Evolutionary conservation across 2,797 vertebrate species (phyloP).

Genomic region (Thripadectes ignobilis): DNA sequence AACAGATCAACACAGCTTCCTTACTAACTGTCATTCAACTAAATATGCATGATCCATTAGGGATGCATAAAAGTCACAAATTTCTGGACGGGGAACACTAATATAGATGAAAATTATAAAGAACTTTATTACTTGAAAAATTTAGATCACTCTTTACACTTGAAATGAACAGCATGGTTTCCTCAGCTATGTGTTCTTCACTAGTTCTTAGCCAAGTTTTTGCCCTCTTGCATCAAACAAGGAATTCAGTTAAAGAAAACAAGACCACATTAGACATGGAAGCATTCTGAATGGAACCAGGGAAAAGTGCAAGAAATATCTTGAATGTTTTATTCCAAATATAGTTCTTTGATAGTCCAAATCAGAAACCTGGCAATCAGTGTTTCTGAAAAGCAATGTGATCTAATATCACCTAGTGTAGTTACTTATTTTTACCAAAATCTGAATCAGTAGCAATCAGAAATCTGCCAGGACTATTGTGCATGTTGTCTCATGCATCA

Average conservation of each 20-base stretch:
- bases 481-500: not conserved
- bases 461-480: not conserved
- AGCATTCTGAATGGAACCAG: not conserved
- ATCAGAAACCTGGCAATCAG: not conserved
- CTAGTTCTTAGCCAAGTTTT: not conserved
- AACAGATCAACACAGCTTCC: constrained; percentile 32
- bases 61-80: not conserved
- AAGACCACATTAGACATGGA: not conserved
- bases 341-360: not conserved
- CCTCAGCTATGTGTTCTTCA: not conserved
- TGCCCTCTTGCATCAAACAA: not conserved
- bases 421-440: constrained; percentile 23
- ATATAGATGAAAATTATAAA: not conserved
- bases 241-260: not conserved
- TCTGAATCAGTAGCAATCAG: not conserved
- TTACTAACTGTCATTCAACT: constrained; percentile 32
- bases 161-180: not conserved
- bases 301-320: not conserved
- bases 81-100: not conserved
- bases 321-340: not conserved
- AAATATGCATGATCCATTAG: constrained; percentile 42
- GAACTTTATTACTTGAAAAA: not conserved
- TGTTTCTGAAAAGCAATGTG: not conserved
- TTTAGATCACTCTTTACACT: not conserved
- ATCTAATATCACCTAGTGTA: not conserved